Conservation (phyloP, 2,888 invertebrate species). For the Rhabditoides inermis region DNA sequence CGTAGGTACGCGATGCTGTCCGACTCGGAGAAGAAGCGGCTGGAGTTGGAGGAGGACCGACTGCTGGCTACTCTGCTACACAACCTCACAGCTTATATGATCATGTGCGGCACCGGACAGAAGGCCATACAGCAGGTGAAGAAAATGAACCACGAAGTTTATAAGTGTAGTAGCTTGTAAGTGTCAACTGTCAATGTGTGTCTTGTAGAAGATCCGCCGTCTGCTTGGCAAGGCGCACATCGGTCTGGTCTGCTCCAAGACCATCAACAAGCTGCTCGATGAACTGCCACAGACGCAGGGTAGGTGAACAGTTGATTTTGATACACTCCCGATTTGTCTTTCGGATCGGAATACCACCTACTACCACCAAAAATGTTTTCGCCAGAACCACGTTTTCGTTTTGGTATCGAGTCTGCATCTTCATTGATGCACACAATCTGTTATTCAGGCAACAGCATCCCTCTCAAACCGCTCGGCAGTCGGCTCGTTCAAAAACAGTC, state of each 20-base stretch:
- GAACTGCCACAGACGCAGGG: conserved; percentile 66
- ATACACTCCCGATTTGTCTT: too few species aligned
- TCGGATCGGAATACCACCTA: too few species aligned
- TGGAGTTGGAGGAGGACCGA: conserved; percentile 95
- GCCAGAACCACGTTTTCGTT: too few species aligned
- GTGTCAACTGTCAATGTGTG: conserved; percentile 33
- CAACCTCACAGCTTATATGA: conserved; percentile 88
- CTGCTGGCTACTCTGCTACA: conserved; percentile 87
- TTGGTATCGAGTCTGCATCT: too few species aligned
- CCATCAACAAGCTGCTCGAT: conserved; percentile 89
- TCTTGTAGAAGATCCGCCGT: conserved; percentile 69
- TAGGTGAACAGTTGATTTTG: too few species aligned
- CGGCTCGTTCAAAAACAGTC: conserved; percentile 88
- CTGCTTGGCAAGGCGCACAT: conserved; percentile 96
- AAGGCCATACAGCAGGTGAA: conserved; percentile 40
- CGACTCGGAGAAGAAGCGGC: conserved; percentile 64
- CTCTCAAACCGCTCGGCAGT: conserved; percentile 87
- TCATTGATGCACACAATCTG: too few species aligned
- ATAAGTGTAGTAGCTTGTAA: neutral
- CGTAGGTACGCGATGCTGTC: conserved; percentile 45
- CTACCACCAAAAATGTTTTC: too few species aligned
- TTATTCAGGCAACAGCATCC: conserved; percentile 97
- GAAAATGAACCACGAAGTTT: neutral
- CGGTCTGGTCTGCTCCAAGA: conserved; percentile 90
- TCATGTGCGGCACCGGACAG: conserved; percentile 56